Conservation (phyloP, 2,113 vertebrate species). For the Sarotherodon lohbergeri region DNA sequence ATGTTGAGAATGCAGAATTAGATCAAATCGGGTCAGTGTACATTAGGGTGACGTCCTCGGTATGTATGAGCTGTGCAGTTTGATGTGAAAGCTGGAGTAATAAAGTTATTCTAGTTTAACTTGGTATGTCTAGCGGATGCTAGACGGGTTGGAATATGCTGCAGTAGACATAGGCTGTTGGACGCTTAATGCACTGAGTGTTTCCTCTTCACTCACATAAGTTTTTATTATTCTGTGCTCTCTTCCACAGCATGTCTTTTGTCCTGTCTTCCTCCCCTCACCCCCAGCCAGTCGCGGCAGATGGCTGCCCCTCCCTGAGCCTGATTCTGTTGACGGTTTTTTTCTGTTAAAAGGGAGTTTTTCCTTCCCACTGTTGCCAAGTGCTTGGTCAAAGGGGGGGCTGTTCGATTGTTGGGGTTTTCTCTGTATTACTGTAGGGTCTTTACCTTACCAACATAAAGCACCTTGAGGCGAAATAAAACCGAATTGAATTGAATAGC, state of each 20-base stretch:
- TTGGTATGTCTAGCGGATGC: not conserved
- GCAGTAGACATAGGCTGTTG: not conserved
- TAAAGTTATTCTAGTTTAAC: not conserved
- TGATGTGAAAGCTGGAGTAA: not conserved
- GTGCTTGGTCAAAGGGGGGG: not conserved
- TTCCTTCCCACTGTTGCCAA: not conserved
- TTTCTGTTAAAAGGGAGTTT: not conserved
- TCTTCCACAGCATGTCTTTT: not conserved
- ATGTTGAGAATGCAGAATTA: constrained; percentile 24
- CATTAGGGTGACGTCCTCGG: not conserved
- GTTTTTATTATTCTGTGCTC: not conserved
- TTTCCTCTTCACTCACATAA: not conserved
- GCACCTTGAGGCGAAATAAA: not conserved
- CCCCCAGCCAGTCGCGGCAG: not conserved
- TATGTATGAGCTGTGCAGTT: not conserved
- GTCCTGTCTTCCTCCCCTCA: not conserved
- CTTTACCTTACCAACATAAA: not conserved
- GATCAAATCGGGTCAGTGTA: constrained; percentile 10
- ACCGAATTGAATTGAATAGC: not conserved
- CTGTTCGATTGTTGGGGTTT: not conserved
- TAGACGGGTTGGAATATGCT: not conserved
- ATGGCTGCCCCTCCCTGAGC: not conserved
- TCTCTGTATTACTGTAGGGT: not conserved
- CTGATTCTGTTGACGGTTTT: not conserved
- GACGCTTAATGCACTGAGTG: not conserved